These are phyloP conservation scores for Otus scops DNA, from an alignment of 2,797 vertebrate species.

Conservation along the genomic window DNA sequence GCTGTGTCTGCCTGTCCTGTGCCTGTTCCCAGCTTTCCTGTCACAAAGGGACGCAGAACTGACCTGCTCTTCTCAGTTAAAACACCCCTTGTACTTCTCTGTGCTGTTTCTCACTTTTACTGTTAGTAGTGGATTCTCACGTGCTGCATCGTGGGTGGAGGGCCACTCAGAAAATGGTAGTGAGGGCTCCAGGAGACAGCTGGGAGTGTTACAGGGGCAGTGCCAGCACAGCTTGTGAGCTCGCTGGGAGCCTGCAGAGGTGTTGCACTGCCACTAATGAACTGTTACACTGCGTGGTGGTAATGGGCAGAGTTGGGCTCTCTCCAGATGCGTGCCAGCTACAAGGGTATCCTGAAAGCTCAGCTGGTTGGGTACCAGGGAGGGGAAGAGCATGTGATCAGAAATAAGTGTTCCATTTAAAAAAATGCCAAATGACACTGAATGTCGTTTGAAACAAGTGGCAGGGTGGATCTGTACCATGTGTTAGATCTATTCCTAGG, in stretches of 20 bases:
- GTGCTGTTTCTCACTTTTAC: background rate
- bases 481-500: background rate
- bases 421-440: background rate
- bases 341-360: background rate
- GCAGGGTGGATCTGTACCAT: background rate
- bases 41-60: rapidly evolving
- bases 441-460: background rate
- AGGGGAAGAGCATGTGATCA: background rate
- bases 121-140: rapidly evolving
- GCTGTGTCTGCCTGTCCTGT: background rate
- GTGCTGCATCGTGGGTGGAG: background rate
- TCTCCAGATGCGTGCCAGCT: background rate
- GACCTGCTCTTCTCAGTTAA: background rate
- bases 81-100: background rate
- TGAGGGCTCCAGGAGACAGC: background rate
- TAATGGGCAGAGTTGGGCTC: background rate
- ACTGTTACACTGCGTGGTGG: background rate
- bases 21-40: background rate
- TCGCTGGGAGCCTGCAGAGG: background rate
- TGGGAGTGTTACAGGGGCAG: background rate
- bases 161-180: background rate
- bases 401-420: background rate
- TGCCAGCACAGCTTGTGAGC: background rate
- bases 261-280: background rate
- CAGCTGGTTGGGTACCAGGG: background rate